Percentiles rank a stretch among this genome's conserved stretches.
Conservation (phyloP, 2,797 vertebrate species). For the Prunella strophiata region DNA sequence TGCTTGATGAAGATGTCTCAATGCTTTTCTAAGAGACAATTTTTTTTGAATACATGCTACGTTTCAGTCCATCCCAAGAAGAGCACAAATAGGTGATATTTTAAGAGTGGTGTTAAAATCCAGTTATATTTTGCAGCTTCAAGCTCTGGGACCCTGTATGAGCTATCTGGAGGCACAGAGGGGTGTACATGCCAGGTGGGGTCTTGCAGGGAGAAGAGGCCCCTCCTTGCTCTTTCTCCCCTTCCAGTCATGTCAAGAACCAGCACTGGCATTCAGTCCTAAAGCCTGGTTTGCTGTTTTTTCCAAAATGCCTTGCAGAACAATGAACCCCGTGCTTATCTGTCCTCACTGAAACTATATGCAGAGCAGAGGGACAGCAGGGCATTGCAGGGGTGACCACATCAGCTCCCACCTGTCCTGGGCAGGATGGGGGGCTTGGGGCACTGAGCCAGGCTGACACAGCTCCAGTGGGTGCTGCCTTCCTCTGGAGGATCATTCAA, state of each 20-base stretch:
- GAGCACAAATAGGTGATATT: not conserved
- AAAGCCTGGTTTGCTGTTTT: not conserved
- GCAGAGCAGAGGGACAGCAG: not conserved
- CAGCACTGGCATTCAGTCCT: not conserved
- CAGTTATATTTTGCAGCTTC: not conserved
- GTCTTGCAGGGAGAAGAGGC: not conserved
- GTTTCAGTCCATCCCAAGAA: not conserved
- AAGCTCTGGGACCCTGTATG: not conserved
- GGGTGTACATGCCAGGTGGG: not conserved
- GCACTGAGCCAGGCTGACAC: not conserved
- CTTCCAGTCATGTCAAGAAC: not conserved
- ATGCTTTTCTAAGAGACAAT: not conserved
- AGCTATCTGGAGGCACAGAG: not conserved
- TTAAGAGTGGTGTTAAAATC: not conserved
- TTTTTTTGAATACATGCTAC: not conserved
- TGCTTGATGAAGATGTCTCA: not conserved
- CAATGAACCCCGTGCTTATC: not conserved
- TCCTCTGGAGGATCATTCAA: not conserved
- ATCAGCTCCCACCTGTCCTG: fast-evolving
- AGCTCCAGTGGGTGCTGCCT: fast-evolving
- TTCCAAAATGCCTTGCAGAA: not conserved
- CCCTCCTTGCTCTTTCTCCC: not conserved
- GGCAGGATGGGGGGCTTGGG: fast-evolving
- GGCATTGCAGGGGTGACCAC: not conserved
- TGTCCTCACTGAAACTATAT: not conserved